A percentile compares a stretch with the other conserved stretches of the same genome.
These are phyloP conservation scores for Epinotia ramella DNA, from an alignment of 2,888 invertebrate genomes.

Conservation along the genomic window DNA sequence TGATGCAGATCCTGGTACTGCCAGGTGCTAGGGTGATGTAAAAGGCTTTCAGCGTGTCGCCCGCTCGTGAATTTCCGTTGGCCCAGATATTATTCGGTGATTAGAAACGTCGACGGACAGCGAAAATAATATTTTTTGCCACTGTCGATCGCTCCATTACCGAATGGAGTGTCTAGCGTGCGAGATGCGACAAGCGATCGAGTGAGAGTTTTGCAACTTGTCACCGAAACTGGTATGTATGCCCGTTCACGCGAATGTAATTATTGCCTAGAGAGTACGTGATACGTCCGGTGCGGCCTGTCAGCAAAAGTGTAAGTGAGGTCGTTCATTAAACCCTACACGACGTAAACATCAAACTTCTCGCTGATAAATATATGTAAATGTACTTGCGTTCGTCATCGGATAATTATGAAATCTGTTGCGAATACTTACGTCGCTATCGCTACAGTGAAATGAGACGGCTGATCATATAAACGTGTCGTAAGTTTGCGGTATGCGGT, in stretches of 20 bases:
- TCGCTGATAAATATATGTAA: slow-evolving; percentile 35
- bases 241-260: slow-evolving; percentile 69
- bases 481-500: slow-evolving; percentile 40
- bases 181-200: slow-evolving; percentile 75
- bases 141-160: slow-evolving; percentile 69
- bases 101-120: slow-evolving; percentile 79
- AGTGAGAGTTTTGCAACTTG: slow-evolving; percentile 83
- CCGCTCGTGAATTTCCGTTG: slow-evolving; percentile 81
- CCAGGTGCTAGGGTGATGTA: slow-evolving; percentile 79
- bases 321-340: slow-evolving; percentile 70
- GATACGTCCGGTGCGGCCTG: slow-evolving; percentile 72
- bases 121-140: slow-evolving; percentile 81
- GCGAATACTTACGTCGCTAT: slow-evolving; percentile 45
- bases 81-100: slow-evolving; percentile 78
- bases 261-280: slow-evolving; percentile 71
- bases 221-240: slow-evolving; percentile 81
- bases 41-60: slow-evolving; percentile 80
- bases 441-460: slow-evolving; percentile 40
- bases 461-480: slow-evolving; percentile 36
- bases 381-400: slow-evolving; percentile 34
- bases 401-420: slow-evolving; percentile 43
- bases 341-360: slow-evolving; percentile 57
- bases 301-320: slow-evolving; percentile 74
- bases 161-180: slow-evolving; percentile 72
- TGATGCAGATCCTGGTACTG: slow-evolving; percentile 78